phyloP scores from a whole-genome alignment of 2,113 vertebrate species.

The Pachypanchax playfairii region DNA sequence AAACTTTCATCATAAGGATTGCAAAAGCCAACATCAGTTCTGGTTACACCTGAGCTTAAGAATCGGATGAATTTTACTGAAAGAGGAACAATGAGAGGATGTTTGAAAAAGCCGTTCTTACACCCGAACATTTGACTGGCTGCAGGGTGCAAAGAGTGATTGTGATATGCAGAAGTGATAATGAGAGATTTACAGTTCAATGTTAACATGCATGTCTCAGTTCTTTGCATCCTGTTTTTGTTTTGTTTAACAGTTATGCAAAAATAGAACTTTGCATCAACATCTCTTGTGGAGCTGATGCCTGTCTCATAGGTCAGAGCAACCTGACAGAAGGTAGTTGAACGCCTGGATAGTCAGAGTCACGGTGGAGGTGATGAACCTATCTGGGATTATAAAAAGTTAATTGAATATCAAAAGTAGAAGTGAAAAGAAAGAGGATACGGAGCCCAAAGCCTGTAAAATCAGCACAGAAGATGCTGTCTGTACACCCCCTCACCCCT shows the following conservation, averaged over 20 bases:
- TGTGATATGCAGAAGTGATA: too few species aligned
- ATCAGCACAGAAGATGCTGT: constrained; percentile 1
- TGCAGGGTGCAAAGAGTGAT: too few species aligned
- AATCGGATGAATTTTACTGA: too few species aligned
- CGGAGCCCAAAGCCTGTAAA: background rate
- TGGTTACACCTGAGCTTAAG: background rate
- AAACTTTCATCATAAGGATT: too few species aligned
- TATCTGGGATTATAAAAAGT: background rate
- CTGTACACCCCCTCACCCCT: background rate
- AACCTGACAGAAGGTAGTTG: background rate
- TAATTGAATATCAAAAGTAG: constrained; percentile 1
- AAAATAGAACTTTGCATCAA: background rate
- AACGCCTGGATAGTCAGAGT: background rate
- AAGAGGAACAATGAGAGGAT: too few species aligned
- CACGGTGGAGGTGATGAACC: background rate
- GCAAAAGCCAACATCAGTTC: too few species aligned
- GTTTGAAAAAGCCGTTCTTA: too few species aligned
- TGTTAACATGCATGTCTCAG: too few species aligned
- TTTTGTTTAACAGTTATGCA: background rate
- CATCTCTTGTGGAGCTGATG: background rate
- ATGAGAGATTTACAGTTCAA: too few species aligned
- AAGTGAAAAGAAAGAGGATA: constrained; percentile 1
- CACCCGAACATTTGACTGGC: too few species aligned
- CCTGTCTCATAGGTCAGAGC: background rate
- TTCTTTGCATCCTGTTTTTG: background rate